Conservation (phyloP, 2,888 invertebrate species). For the Torymus aiolomorphi region DNA sequence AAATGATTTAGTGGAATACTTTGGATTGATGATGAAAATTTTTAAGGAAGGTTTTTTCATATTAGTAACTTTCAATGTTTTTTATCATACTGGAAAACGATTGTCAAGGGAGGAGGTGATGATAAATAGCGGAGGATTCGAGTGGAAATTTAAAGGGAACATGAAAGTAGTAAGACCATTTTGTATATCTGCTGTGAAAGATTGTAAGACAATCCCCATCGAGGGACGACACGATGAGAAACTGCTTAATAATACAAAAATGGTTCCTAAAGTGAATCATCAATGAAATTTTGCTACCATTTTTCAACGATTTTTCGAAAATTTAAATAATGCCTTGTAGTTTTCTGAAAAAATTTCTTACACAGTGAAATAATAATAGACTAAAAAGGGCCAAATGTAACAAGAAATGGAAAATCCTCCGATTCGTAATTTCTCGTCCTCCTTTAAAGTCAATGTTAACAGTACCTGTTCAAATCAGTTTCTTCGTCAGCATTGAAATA, state of each 20-base stretch:
- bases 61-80: slow-evolving; percentile 36
- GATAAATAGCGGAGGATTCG: slow-evolving; percentile 30
- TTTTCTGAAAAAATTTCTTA: slow-evolving; percentile 6
- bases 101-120: slow-evolving; percentile 1
- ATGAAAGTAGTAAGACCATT: slow-evolving; percentile 10
- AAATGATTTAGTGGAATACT: not conserved
- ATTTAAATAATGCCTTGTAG: slow-evolving; percentile 32
- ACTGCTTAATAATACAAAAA: slow-evolving; percentile 8
- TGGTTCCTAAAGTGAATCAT: slow-evolving; percentile 35
- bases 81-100: slow-evolving; percentile 12
- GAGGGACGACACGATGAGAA: slow-evolving; percentile 6
- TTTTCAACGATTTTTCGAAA: not conserved
- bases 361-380: slow-evolving; percentile 4
- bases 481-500: slow-evolving; percentile 32
- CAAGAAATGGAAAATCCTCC: slow-evolving; percentile 35
- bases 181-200: slow-evolving; percentile 33
- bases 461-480: slow-evolving; percentile 51
- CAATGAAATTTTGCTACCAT: slow-evolving; percentile 18
- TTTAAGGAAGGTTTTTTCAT: not conserved
- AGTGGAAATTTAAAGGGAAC: slow-evolving; percentile 6
- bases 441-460: slow-evolving; percentile 43
- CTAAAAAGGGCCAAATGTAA: not conserved
- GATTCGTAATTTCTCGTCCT: slow-evolving; percentile 44
- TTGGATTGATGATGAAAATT: not conserved
- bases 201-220: not conserved